Base-by-base conservation (phyloP, 2,888 invertebrate genomes). In the Eupithecia subfuscata region DNA sequence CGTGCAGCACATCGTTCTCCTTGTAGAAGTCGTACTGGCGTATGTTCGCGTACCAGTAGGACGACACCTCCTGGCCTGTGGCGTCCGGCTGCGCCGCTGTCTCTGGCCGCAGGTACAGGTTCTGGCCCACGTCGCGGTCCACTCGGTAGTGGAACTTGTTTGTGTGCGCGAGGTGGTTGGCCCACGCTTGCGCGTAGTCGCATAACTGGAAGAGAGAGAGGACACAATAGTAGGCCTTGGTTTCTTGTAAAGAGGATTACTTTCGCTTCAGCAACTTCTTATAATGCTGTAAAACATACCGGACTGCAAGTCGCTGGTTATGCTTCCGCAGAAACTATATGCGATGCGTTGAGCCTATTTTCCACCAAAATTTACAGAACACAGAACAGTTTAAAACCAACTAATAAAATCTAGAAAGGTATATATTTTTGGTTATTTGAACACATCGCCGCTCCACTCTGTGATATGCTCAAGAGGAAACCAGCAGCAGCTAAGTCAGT, bases 121-220 rank as follows among this genome's bases (percentile, higher is more conserved):
- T 97, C 89, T 98, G 97, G 0, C 98, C 98, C 45, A 97, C 96
- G 83, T 97, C 97, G 70, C 96, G 96, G 88, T 97, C 97, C 88
- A 96, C 97, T 81, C 97, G 95, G 90, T 97, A 97, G 90, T 96
- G 96, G 92, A 98, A 97, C 83, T 96, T 96, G 87, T 97, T 97
- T 6, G 97, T 97, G 88, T 97, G 97, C 16, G 98, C 98, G 84
- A 98, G 92, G 85, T 98, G 97, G 90, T 98, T 98, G 8, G 98
- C 98, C 98, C 98, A 98, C 63, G 97, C 97, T 91, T 98, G 98
- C 70, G 97, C 97, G 87, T 97, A 96, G 87, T 97, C 96, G 87
- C 97, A 97, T 64, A 97, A 89, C 97, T 97, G 94, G 93, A 74
- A 74, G 18, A 22, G 8, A 74, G 18, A 22, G 8, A 2, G 3